Evolutionary conservation across 2,113 vertebrate genomes (phyloP).

Genomic region (Rhizomys pruinosus): DNA sequence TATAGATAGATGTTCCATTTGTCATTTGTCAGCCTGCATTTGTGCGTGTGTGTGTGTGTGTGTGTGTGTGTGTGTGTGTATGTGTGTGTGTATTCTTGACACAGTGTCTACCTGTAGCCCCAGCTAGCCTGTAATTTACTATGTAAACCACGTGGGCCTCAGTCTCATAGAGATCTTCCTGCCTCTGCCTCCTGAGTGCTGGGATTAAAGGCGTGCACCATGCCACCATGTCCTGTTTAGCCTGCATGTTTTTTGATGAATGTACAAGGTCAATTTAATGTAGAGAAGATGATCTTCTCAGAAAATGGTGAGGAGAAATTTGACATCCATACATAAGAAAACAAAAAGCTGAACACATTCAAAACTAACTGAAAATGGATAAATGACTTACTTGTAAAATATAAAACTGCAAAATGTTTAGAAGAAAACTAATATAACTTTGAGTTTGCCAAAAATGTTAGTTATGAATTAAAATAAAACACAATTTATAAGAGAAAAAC

Average conservation of each 20-base stretch:
- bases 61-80: no score
- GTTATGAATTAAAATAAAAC: not conserved
- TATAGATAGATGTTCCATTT: no score
- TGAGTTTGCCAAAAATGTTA: not conserved
- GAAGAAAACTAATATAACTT: conserved; percentile 33
- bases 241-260: not conserved
- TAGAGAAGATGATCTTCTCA: not conserved
- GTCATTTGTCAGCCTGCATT: no score
- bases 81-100: no score
- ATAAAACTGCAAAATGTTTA: not conserved
- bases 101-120: no score
- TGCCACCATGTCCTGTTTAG: no score
- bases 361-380: conserved; percentile 2
- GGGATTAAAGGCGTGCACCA: no score
- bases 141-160: no score
- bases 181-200: no score
- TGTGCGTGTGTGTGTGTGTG: no score
- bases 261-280: not conserved
- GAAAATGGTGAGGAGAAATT: not conserved
- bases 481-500: not conserved
- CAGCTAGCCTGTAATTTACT: no score
- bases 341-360: not conserved
- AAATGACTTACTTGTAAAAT: conserved; percentile 30
- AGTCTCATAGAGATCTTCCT: no score
- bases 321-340: not conserved